Conservation (phyloP, 2,888 invertebrate genomes). For the Pseudanteris insignis region DNA sequence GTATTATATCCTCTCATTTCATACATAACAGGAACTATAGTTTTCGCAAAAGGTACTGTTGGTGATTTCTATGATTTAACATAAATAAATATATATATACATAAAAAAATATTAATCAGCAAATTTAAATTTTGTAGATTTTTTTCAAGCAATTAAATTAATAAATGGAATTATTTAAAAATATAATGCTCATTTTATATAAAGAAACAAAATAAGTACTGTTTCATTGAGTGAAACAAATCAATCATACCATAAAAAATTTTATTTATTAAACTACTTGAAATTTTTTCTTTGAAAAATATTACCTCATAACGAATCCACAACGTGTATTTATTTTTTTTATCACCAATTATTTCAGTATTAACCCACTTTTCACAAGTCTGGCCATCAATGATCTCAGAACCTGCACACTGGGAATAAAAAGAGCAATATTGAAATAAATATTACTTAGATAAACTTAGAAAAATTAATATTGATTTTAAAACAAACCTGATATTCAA, state of each 20-base stretch:
- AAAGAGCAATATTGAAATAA: no score
- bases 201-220: no score
- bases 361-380: constrained; percentile 83
- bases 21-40: constrained; percentile 70
- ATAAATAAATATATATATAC: no score
- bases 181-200: no score
- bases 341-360: constrained; percentile 76
- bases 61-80: constrained; percentile 54
- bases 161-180: background rate
- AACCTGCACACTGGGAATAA: constrained; percentile 66
- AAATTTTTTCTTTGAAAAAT: no score
- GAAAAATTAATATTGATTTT: no score
- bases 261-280: no score
- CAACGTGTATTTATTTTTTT: constrained; percentile 87
- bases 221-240: no score
- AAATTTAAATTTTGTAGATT: no score
- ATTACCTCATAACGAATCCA: constrained; percentile 80
- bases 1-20: constrained; percentile 95
- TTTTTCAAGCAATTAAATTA: no score
- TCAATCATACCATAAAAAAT: no score
- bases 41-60: constrained; percentile 48
- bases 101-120: no score
- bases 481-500: constrained; percentile 72
- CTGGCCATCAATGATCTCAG: constrained; percentile 77
- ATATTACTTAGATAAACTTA: constrained; percentile 6